These are phyloP conservation scores for Phoxinus dragarum DNA, from an alignment of 2,797 vertebrate species.

Conservation along the genomic window DNA sequence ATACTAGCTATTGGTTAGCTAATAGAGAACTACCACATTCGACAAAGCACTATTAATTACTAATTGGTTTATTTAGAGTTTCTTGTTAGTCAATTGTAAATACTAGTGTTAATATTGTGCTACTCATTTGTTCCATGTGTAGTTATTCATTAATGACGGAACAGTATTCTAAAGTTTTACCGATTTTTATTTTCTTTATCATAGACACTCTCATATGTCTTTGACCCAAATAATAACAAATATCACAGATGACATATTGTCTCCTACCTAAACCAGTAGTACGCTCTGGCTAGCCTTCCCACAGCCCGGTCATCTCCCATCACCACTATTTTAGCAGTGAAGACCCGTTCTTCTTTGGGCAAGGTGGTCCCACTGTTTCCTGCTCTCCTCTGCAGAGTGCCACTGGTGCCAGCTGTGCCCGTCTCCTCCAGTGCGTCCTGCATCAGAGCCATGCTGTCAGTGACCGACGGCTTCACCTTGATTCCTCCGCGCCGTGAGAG, in stretches of 20 bases:
- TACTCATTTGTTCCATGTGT: neutral
- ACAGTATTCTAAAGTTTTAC: neutral
- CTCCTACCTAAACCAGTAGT: slow-evolving; percentile 85
- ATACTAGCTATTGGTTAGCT: too few species aligned
- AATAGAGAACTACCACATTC: neutral
- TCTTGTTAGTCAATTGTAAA: neutral
- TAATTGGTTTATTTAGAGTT: neutral
- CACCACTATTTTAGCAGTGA: slow-evolving; percentile 86
- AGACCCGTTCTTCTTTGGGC: slow-evolving; percentile 77
- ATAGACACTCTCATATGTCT: neutral
- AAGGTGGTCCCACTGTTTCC: slow-evolving; percentile 67
- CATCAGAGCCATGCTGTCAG: slow-evolving; percentile 79
- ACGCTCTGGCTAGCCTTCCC: slow-evolving; percentile 89
- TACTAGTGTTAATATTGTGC: neutral
- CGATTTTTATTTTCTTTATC: neutral
- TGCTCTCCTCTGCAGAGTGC: slow-evolving; percentile 74
- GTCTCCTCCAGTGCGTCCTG: slow-evolving; percentile 78
- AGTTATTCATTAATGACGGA: neutral
- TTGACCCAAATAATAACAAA: neutral
- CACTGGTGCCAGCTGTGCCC: slow-evolving; percentile 63
- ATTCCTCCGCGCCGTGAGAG: slow-evolving; percentile 85
- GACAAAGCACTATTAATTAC: neutral
- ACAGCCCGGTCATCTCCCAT: slow-evolving; percentile 90
- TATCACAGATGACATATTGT: neutral
- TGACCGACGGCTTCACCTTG: slow-evolving; percentile 79